A percentile compares a stretch with the other conserved stretches of the same genome.
phyloP scores from a whole-genome alignment of 1,140 invertebrate species.

The Dryas iulia region DNA sequence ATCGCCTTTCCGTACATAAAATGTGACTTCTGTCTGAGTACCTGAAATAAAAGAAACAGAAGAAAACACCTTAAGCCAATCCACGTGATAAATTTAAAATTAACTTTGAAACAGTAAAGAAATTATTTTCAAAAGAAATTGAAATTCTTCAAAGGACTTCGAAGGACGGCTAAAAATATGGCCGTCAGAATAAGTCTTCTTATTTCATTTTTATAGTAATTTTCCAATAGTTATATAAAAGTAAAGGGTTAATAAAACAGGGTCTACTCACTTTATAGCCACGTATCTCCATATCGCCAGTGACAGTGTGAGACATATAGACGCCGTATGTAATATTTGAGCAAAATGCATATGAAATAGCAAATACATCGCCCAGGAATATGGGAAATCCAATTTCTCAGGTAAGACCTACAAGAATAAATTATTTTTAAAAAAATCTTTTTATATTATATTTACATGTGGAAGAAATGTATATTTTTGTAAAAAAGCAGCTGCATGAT shows the following conservation, averaged over 20 bases:
- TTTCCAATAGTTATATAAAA: background rate
- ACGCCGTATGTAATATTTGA: slow-evolving; percentile 91
- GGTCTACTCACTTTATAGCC: slow-evolving; percentile 69
- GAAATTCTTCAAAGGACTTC: background rate
- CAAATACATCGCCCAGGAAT: slow-evolving; percentile 85
- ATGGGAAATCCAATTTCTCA: slow-evolving; percentile 67
- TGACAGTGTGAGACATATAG: slow-evolving; percentile 92
- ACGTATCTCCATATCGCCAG: slow-evolving; percentile 85
- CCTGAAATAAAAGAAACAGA: slow-evolving; percentile 33
- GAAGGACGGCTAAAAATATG: no score
- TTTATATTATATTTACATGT: no score
- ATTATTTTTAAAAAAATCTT: background rate
- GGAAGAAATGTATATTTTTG: no score
- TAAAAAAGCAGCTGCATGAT: no score
- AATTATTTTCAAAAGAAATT: background rate
- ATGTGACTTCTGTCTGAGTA: slow-evolving; percentile 75
- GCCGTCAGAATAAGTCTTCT: background rate
- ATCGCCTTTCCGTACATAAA: slow-evolving; percentile 85
- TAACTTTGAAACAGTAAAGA: background rate
- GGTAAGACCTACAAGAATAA: slow-evolving; percentile 56
- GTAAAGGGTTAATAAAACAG: slow-evolving; percentile 15
- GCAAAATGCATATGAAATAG: slow-evolving; percentile 91
- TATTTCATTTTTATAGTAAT: background rate
- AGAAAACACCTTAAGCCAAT: background rate
- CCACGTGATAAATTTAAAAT: background rate